A percentile compares a stretch with the other conserved stretches of the same genome.
Conservation (phyloP, 2,888 invertebrate genomes). For the Gastracanthus pulcherrimus region DNA sequence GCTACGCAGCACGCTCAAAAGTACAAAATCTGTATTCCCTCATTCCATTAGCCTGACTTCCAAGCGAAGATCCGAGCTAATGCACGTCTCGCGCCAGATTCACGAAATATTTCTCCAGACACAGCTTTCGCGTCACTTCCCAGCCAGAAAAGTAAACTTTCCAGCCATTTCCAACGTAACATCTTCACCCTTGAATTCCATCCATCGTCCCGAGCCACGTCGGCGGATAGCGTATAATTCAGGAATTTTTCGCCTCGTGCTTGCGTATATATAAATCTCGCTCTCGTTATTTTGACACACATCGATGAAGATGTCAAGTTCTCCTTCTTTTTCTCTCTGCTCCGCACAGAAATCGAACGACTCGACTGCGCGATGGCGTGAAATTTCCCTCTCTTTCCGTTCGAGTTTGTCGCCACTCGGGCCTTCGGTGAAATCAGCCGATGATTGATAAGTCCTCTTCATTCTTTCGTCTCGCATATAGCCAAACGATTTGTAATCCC, state of each 20-base stretch:
- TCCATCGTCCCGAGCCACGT: background rate
- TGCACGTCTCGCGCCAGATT: no score
- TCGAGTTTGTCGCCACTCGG: background rate
- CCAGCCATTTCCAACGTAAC: background rate
- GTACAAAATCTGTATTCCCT: no score
- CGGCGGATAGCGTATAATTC: no score
- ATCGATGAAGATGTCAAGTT: background rate
- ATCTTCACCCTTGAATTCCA: background rate
- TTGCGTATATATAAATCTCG: background rate
- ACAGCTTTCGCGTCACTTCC: background rate
- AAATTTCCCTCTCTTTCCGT: background rate
- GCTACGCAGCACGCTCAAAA: no score
- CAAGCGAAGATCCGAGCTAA: no score
- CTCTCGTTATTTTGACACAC: conserved; percentile 16
- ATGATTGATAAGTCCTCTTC: conserved; percentile 35
- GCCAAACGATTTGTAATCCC: conserved; percentile 42
- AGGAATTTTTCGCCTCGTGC: background rate
- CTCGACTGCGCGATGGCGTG: background rate
- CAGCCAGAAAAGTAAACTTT: background rate
- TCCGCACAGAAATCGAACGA: background rate
- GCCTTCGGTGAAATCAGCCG: background rate
- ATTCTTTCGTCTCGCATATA: conserved; percentile 1
- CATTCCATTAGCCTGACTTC: no score
- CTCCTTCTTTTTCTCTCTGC: no score
- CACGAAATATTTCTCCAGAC: background rate